These are phyloP conservation scores for Geococcyx californianus DNA, from an alignment of 2,113 vertebrate species.

Conservation along the genomic window DNA sequence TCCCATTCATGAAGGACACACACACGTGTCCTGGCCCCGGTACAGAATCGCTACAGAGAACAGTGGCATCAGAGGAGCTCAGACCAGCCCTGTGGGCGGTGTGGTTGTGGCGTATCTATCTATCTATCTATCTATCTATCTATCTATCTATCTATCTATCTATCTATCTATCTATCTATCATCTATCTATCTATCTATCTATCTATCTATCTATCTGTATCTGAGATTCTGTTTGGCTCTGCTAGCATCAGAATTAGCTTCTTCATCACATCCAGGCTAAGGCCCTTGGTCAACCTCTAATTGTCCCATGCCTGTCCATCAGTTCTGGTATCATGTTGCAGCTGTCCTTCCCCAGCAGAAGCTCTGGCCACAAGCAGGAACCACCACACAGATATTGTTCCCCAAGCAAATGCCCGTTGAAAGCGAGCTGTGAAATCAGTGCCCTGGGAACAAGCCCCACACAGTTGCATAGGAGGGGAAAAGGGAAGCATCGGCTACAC, in stretches of 20 bases:
- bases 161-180: too few species aligned
- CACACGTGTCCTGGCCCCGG: not conserved
- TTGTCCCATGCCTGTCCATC: not conserved
- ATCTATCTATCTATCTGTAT: too few species aligned
- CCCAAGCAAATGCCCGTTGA: not conserved
- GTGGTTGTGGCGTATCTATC: fast-evolving
- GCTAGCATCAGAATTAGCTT: not conserved
- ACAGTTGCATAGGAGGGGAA: fast-evolving
- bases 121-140: too few species aligned
- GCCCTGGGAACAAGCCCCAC: not conserved
- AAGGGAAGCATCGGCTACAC: fast-evolving
- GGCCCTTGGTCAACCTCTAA: not conserved
- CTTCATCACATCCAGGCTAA: fast-evolving
- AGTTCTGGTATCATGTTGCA: fast-evolving
- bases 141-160: too few species aligned
- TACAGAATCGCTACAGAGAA: not conserved
- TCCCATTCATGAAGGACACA: not conserved
- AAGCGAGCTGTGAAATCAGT: not conserved
- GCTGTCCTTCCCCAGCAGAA: not conserved
- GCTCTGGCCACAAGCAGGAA: not conserved
- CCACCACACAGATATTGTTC: fast-evolving
- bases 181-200: too few species aligned
- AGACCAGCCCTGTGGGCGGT: not conserved
- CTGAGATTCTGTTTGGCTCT: not conserved
- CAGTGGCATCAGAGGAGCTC: fast-evolving